These are phyloP conservation scores for Drosophila kanapiae DNA, from an alignment of 1,140 invertebrate genomes.

Conservation along the genomic window DNA sequence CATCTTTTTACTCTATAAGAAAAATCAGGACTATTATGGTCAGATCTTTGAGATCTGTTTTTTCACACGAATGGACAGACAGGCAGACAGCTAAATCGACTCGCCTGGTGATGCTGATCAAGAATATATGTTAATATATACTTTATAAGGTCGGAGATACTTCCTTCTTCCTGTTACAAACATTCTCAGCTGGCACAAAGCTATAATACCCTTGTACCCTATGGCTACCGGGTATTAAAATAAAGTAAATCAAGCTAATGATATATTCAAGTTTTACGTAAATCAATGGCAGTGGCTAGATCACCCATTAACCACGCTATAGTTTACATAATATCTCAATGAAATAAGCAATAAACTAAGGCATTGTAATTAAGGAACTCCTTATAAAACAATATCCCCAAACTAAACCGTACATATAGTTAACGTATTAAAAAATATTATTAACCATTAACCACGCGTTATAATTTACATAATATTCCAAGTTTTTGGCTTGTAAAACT, in stretches of 20 bases:
- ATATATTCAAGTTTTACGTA: background rate
- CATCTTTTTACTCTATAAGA: too few relatives aligned
- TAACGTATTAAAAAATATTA: constrained; percentile 5
- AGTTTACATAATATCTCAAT: background rate
- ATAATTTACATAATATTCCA: constrained; percentile 77
- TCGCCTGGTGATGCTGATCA: too few relatives aligned
- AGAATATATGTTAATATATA: too few relatives aligned
- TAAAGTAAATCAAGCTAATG: background rate
- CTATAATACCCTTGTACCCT: too few relatives aligned
- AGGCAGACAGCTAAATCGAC: too few relatives aligned
- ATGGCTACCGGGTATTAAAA: background rate
- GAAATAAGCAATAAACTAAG: background rate
- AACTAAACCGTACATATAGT: constrained; percentile 5
- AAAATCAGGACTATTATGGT: too few relatives aligned
- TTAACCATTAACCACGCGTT: constrained; percentile 33
- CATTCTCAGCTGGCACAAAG: too few relatives aligned
- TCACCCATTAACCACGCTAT: background rate
- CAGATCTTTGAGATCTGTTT: too few relatives aligned
- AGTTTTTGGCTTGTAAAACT: constrained; percentile 25
- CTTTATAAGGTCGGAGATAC: too few relatives aligned
- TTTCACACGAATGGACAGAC: too few relatives aligned
- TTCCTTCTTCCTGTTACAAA: too few relatives aligned
- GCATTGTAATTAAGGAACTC: background rate
- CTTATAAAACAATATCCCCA: constrained; percentile 8
- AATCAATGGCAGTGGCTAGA: background rate